phyloP scores from a whole-genome alignment of 2,797 vertebrate species.

The Cetoscarus ocellatus region DNA sequence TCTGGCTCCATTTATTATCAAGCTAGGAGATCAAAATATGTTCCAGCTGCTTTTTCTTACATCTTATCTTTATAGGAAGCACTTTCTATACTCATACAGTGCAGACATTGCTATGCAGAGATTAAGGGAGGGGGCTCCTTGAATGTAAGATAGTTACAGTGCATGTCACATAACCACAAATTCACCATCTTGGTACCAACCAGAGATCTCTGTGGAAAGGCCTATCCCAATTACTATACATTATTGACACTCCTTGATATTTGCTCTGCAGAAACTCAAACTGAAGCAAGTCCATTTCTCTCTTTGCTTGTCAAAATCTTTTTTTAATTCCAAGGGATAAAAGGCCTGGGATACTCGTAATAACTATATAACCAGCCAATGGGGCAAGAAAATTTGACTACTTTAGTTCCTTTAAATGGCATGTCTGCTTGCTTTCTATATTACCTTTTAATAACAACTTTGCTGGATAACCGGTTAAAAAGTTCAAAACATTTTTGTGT shows the following conservation, averaged over 20 bases:
- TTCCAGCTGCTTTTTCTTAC: constrained; percentile 42
- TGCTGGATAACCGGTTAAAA: no score
- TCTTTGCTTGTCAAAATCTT: no score
- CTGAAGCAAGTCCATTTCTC: constrained; percentile 5
- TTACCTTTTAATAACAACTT: no score
- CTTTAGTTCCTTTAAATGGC: no score
- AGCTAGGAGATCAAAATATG: constrained; percentile 17
- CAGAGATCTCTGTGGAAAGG: not conserved
- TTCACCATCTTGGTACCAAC: not conserved
- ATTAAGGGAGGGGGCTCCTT: not conserved
- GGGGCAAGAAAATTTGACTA: no score
- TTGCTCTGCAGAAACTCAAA: not conserved
- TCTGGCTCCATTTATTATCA: constrained; percentile 20
- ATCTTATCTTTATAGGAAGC: constrained; percentile 17
- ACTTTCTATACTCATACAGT: constrained; percentile 6
- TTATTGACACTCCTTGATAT: not conserved
- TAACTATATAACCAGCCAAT: no score
- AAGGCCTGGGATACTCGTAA: no score
- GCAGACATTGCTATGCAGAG: constrained; percentile 2
- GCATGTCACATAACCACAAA: not conserved
- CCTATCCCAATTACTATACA: not conserved
- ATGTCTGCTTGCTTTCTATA: no score
- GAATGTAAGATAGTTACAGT: not conserved
- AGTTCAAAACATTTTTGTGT: no score
- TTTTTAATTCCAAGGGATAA: no score